Evolutionary conservation across 2,888 invertebrate genomes (phyloP), one percentile per base, ranked within the genome.

Genomic region (Heliconius ethilla): DNA sequence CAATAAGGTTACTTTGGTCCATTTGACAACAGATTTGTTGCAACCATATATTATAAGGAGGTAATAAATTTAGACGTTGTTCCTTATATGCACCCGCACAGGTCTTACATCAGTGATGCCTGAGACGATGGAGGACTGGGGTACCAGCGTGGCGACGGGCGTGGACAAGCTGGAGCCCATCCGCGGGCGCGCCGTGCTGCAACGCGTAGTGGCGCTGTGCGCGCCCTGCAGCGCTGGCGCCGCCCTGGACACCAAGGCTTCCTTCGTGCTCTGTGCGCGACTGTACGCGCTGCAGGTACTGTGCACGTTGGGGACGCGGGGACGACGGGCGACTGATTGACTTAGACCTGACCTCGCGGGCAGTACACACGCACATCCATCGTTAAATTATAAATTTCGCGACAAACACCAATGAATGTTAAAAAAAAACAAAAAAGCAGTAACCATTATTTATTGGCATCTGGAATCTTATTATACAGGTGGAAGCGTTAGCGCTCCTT

Each of bases 91-190:
- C 55, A 9, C 88, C 10, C 22, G 62, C 62, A 9, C 88, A 92
- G 83, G 97, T 95, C 90, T 99, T 96, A 97, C 89, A 45, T 96
- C 97, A 85, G 95, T 98, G 78, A 96, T 96, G 0, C 95, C 95
- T 0, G 97, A 97, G 85, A 97, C 97, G 0, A 90, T 96, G 72
- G 92, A 93, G 18, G 97, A 98, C 90, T 98, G 98, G 98, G 96
- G 96, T 75, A 94, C 91, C 3, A 96, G 97, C 84, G 95, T 98
- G 81, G 96, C 97, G 0, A 96, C 96, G 5, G 95, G 96, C 0
- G 94, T 96, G 9, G 96, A 95, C 83, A 94, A 96, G 81, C 91
- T 97, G 81, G 98, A 98, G 90, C 97, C 98, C 0, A 95, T 96
- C 75, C 95, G 95, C 5, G 96, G 96, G 37, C 95, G 96, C 0